Base-by-base conservation (phyloP, 2,113 vertebrate genomes). In the Apus apus region DNA sequence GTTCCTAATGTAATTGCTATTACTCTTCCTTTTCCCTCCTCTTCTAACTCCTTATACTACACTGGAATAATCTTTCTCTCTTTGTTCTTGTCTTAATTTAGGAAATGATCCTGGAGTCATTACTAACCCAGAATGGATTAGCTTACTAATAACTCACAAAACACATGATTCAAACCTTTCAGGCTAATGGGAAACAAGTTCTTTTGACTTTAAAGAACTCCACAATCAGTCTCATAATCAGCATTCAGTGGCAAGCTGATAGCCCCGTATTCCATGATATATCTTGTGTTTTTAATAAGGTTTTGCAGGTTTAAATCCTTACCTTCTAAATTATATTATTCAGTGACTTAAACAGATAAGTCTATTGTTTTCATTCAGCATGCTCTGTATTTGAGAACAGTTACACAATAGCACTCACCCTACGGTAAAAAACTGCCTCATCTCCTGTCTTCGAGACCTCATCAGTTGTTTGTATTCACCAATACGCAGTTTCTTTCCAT, bases 401-500 rank as follows among this genome's bases (percentile, higher is more conserved):
- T 54, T 16, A 26, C 90, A 54, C 56, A 45, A 89, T 54, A 93
- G 78, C 86, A 98, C 98, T 91, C 98, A 99, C 99, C 99, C 99
- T 97, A 99, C 99, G 0, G 99, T 99, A 97, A 99, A 99, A 98
- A 99, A 99, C 98, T 99, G 99, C 96, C 99, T 98, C 99, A 99
- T 99, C 97, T 99, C 99, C 97, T 99, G 99, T 91, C 99, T 98
- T 95, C 99, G 98, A 96, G 99, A 99, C 94, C 99, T 99, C 99
- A 99, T 99, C 98, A 99, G 98, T 94, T 99, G 99, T 96, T 99
- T 99, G 97, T 99, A 99, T 96, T 99, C 99, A 64, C 99, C 99
- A 50, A 99, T 99, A 73, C 99, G 99, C 75, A 99, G 98, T 86
- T 99, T 99, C 97, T 99, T 99, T n/a, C 99, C 99, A 40, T 99